Evolutionary conservation across 1,140 invertebrate species (phyloP).

Genomic region (Trichonephila inaurata): DNA sequence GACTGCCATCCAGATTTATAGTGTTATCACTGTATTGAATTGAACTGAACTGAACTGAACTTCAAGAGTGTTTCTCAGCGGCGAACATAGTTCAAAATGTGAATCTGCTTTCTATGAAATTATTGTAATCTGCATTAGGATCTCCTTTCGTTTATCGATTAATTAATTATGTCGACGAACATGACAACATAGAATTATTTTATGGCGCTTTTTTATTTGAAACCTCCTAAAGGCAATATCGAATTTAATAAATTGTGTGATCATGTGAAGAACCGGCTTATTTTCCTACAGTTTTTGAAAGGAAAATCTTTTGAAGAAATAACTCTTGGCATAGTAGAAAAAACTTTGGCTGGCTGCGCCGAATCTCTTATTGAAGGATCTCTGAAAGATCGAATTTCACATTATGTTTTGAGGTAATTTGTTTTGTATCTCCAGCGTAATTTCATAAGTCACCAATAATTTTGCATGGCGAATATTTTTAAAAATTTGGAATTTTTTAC

Average conservation of each 20-base stretch:
- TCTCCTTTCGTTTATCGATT: too few relatives aligned
- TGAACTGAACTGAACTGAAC: too few relatives aligned
- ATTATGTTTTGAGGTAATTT: conserved; percentile 39
- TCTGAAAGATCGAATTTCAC: conserved; percentile 58
- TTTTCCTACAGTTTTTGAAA: conserved; percentile 38
- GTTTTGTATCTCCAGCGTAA: background rate
- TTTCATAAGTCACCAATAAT: too few relatives aligned
- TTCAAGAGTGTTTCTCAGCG: too few relatives aligned
- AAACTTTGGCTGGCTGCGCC: background rate
- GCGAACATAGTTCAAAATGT: too few relatives aligned
- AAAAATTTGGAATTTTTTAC: too few relatives aligned
- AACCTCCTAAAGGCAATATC: conserved; percentile 56
- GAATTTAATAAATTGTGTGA: conserved; percentile 24
- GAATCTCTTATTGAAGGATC: conserved; percentile 61
- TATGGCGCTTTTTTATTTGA: conserved; percentile 62
- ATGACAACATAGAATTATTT: background rate
- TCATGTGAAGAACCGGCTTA: conserved; percentile 39
- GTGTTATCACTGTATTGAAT: too few relatives aligned
- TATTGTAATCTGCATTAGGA: too few relatives aligned
- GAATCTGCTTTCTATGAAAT: too few relatives aligned
- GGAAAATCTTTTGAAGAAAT: conserved; percentile 39
- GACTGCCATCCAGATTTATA: too few relatives aligned
- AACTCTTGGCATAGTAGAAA: background rate
- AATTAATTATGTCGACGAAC: too few relatives aligned
- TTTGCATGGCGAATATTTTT: too few relatives aligned